Conservation (phyloP, 53 echinoderm and acorn worm genomes). For the Henricia sp. region DNA sequence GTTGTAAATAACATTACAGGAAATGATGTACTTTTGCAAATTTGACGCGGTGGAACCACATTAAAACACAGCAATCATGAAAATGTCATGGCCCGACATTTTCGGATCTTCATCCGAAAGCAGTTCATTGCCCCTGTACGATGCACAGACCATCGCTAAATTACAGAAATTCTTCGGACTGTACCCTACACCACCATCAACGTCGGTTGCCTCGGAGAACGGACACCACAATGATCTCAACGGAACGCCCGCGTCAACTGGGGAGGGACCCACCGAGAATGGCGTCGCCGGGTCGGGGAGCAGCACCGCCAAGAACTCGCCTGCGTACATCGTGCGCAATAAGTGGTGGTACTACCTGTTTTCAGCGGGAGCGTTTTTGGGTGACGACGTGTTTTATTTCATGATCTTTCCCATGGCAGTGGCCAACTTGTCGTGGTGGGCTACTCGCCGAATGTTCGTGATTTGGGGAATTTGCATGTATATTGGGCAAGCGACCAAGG, state of each 20-base stretch:
- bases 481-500: conserved; percentile 90
- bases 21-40: not conserved
- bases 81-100: conserved; percentile 49
- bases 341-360: conserved; percentile 89
- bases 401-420: conserved; percentile 81
- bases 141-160: conserved; percentile 68
- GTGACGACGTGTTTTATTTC: conserved; percentile 91
- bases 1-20: too few relatives aligned
- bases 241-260: not conserved
- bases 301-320: not conserved
- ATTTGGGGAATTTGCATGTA: conserved; percentile 93
- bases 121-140: conserved; percentile 32
- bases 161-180: conserved; percentile 81
- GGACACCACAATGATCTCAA: not conserved
- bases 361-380: conserved; percentile 79
- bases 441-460: conserved; percentile 77
- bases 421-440: conserved; percentile 77
- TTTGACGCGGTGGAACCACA: not conserved
- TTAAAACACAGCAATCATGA: conserved; percentile 30
- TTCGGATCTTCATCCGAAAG: conserved; percentile 39
- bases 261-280: not conserved
- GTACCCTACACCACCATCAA: conserved; percentile 4
- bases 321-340: conserved; percentile 67
- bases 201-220: not conserved
- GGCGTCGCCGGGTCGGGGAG: not conserved